Conservation (phyloP, 2,888 invertebrate genomes). For the Iselma pallidipennis region DNA sequence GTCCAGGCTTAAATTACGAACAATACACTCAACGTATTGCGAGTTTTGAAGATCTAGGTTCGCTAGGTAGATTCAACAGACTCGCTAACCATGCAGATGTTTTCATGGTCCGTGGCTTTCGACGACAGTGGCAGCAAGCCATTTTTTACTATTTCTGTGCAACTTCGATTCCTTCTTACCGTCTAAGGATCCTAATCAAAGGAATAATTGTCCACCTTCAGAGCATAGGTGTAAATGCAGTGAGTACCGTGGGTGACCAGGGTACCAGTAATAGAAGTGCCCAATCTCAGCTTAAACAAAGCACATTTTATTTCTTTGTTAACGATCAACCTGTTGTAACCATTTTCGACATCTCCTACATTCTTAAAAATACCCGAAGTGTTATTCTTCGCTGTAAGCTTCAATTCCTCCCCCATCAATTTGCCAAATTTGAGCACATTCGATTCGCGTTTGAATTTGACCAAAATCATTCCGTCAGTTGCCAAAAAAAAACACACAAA, state of each 20-base stretch:
- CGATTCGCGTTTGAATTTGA: conserved; percentile 8
- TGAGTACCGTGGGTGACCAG: not conserved
- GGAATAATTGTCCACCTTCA: not conserved
- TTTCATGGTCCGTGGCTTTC: not conserved
- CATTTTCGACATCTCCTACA: not conserved
- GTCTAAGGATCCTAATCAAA: not conserved
- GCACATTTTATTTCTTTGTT: not conserved
- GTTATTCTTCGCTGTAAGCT: not conserved
- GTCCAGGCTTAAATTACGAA: not conserved
- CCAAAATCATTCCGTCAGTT: conserved; percentile 10
- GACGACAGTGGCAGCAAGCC: not conserved
- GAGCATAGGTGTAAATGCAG: not conserved
- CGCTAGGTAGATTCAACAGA: not conserved
- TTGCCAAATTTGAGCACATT: conserved; percentile 13
- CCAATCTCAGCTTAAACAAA: not conserved
- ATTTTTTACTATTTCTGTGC: not conserved
- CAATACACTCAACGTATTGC: not conserved
- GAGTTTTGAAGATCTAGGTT: not conserved
- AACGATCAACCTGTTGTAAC: not conserved
- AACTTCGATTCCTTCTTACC: not conserved
- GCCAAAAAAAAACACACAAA: conserved; percentile 16
- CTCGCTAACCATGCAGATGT: not conserved
- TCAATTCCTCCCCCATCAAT: conserved; percentile 1
- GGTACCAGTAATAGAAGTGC: too few species aligned
- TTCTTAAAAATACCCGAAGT: not conserved